Conservation (phyloP, 2,888 invertebrate species). For the Steinernema scapterisci region DNA sequence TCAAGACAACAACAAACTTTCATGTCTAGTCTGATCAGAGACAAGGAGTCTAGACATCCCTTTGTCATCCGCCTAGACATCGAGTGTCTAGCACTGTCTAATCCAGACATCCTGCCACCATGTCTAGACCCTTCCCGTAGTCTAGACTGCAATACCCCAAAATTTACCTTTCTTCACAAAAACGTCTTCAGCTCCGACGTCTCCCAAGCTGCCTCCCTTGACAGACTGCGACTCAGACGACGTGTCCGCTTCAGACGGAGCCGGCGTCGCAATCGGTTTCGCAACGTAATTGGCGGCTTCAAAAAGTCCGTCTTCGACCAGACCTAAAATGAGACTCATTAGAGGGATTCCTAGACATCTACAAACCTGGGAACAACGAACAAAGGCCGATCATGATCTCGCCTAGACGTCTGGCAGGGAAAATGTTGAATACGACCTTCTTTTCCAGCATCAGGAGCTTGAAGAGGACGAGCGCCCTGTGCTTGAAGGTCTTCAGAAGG, state of each 20-base stretch:
- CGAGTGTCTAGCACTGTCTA: no score
- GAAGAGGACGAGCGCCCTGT: slow-evolving; percentile 87
- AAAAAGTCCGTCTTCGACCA: slow-evolving; percentile 63
- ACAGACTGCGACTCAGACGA: slow-evolving; percentile 4
- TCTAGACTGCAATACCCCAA: no score
- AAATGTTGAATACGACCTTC: slow-evolving; percentile 85
- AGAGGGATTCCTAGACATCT: not conserved
- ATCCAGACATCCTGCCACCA: no score
- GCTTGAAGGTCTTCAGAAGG: slow-evolving; percentile 83
- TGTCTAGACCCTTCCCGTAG: not conserved
- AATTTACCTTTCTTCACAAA: slow-evolving; percentile 11
- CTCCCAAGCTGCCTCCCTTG: slow-evolving; percentile 27
- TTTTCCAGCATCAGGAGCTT: slow-evolving; percentile 87
- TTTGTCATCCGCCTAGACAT: no score
- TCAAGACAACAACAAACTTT: no score
- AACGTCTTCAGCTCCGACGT: slow-evolving; percentile 29
- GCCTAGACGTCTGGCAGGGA: slow-evolving; percentile 88
- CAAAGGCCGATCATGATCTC: slow-evolving; percentile 83
- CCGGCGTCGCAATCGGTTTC: not conserved
- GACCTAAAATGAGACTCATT: slow-evolving; percentile 42
- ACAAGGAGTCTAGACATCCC: no score
- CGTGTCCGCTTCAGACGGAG: slow-evolving; percentile 3
- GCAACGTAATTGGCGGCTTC: slow-evolving; percentile 41
- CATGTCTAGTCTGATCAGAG: no score
- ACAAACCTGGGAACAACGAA: slow-evolving; percentile 81